These are phyloP conservation scores for Tiliacea citrago DNA, from an alignment of 2,888 invertebrate species.

Conservation along the genomic window DNA sequence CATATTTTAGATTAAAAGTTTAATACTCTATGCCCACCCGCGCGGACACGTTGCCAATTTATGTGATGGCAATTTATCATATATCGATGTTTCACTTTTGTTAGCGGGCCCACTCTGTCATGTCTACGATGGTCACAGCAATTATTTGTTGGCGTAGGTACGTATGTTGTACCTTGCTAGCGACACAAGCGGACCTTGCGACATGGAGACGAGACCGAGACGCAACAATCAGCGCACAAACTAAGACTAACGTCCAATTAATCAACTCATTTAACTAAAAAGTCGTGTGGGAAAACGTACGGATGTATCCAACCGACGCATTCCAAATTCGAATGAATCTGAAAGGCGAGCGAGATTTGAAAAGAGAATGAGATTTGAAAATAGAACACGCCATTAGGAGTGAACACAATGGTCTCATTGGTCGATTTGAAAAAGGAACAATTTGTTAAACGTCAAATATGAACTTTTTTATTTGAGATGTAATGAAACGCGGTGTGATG, in stretches of 20 bases:
- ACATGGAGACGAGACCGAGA: slow-evolving; percentile 45
- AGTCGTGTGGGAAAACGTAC: slow-evolving; percentile 89
- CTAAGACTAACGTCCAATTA: slow-evolving; percentile 86
- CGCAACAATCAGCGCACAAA: slow-evolving; percentile 69
- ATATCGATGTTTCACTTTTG: slow-evolving; percentile 71
- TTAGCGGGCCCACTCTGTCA: slow-evolving; percentile 71
- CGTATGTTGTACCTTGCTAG: slow-evolving; percentile 52
- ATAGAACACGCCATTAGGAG: slow-evolving; percentile 90
- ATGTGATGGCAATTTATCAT: slow-evolving; percentile 76
- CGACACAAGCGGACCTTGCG: slow-evolving; percentile 45
- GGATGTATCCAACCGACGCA: slow-evolving; percentile 84
- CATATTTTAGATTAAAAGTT: slow-evolving; percentile 88
- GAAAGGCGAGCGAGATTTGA: slow-evolving; percentile 89
- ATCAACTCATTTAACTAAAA: slow-evolving; percentile 89
- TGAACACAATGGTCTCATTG: slow-evolving; percentile 90
- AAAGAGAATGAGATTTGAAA: slow-evolving; percentile 91
- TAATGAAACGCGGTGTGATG: slow-evolving; percentile 89
- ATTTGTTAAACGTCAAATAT: slow-evolving; percentile 91
- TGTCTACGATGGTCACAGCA: slow-evolving; percentile 67
- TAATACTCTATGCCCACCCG: slow-evolving; percentile 78
- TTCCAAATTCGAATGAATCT: slow-evolving; percentile 90
- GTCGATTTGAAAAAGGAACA: slow-evolving; percentile 91
- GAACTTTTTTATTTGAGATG: slow-evolving; percentile 89
- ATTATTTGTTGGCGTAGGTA: slow-evolving; percentile 66
- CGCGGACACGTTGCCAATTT: slow-evolving; percentile 71